Percentiles rank a stretch among this genome's conserved stretches.
Evolutionary conservation across 2,888 invertebrate genomes (phyloP).

Genomic region (Tipula helvola): DNA sequence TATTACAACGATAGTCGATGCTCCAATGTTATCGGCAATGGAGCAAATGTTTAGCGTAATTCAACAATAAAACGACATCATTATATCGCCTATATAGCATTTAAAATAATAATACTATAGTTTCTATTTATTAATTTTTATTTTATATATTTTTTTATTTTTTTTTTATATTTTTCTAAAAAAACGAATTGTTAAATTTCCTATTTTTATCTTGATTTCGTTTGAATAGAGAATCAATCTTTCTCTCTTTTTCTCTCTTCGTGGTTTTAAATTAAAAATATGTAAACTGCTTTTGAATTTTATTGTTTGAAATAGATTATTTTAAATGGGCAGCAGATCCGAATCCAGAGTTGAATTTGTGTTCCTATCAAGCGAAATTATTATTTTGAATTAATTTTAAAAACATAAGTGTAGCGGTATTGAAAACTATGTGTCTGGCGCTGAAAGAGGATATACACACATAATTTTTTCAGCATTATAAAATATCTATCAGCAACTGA

Average conservation of each 20-base stretch:
- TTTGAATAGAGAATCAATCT: neutral
- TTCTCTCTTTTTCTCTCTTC: neutral
- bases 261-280: neutral
- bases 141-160: neutral
- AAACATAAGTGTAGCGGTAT: no score
- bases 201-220: neutral
- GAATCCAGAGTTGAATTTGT: neutral
- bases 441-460: no score
- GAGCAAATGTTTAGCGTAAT: slow-evolving; percentile 10
- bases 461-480: no score
- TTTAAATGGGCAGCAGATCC: neutral
- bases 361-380: neutral
- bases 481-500: no score
- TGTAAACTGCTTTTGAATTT: neutral
- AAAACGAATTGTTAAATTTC: neutral
- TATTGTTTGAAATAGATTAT: neutral
- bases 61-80: slow-evolving; percentile 16
- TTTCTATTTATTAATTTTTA: neutral
- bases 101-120: neutral
- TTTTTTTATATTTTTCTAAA: neutral
- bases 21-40: slow-evolving; percentile 10
- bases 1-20: slow-evolving; percentile 9
- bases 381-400: neutral
- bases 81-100: neutral
- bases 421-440: no score